phyloP scores from a whole-genome alignment of 2,797 vertebrate genomes.

The Lindbergichthys nudifrons region DNA sequence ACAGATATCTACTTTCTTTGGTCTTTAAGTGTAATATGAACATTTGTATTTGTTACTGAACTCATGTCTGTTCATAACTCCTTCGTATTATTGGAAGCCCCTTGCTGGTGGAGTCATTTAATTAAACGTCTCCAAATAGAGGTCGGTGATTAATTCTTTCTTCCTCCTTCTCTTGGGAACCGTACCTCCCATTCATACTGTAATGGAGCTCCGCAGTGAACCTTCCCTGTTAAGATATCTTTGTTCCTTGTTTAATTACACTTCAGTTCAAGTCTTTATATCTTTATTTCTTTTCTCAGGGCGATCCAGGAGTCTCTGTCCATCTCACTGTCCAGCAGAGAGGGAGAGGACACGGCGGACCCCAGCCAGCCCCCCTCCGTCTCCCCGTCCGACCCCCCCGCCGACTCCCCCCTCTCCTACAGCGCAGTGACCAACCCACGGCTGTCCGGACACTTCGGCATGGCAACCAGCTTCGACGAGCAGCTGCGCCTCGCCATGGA shows the following conservation, averaged over 20 bases:
- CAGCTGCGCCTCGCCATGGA: slow-evolving; percentile 95
- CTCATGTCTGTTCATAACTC: slow-evolving; percentile 12
- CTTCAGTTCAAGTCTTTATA: slow-evolving; percentile 3
- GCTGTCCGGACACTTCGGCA: slow-evolving; percentile 71
- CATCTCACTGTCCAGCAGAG: slow-evolving; percentile 83
- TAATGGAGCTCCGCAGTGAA: slow-evolving; percentile 44
- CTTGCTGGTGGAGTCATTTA: slow-evolving; percentile 45
- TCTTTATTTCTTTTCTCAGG: slow-evolving; percentile 69
- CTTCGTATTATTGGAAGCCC: slow-evolving; percentile 26
- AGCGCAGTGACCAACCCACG: slow-evolving; percentile 69
- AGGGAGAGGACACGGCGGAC: slow-evolving; percentile 73
- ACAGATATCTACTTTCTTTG: background rate
- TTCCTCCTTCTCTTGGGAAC: slow-evolving; percentile 53
- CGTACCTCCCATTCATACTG: slow-evolving; percentile 41
- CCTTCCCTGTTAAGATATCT: background rate
- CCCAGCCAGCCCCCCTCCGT: slow-evolving; percentile 66
- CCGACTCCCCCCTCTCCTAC: slow-evolving; percentile 79
- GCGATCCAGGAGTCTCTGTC: slow-evolving; percentile 94
- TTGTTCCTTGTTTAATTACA: slow-evolving; percentile 26
- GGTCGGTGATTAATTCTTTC: slow-evolving; percentile 63
- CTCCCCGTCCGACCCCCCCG: slow-evolving; percentile 71
- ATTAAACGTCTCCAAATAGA: slow-evolving; percentile 67
- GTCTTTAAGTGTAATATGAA: background rate
- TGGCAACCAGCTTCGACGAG: slow-evolving; percentile 89
- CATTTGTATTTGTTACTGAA: slow-evolving; percentile 11